phyloP scores from a whole-genome alignment of 2,888 invertebrate species.

The Cantharis nigra region DNA sequence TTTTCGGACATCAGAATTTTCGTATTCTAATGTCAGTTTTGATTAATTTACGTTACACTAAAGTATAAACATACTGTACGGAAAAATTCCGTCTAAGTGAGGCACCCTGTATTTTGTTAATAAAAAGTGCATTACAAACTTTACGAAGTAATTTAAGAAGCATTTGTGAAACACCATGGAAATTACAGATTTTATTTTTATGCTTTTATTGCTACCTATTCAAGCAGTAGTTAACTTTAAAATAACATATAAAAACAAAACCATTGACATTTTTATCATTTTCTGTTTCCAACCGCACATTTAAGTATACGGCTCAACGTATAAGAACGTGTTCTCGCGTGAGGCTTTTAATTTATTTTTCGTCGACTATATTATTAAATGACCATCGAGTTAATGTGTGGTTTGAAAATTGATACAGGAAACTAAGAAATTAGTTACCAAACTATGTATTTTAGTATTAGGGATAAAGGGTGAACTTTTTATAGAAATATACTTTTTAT shows the following conservation, averaged over 20 bases:
- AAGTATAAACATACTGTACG: too few species aligned
- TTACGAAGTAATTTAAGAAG: conserved; percentile 20
- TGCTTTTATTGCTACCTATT: conserved; percentile 34
- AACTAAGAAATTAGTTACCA: conserved; percentile 24
- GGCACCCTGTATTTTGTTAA: not conserved
- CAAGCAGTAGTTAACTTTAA: conserved; percentile 10
- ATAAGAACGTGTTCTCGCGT: conserved; percentile 38
- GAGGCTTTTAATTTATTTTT: conserved; percentile 43
- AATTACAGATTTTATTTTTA: conserved; percentile 26
- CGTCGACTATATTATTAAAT: conserved; percentile 45
- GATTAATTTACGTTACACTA: too few species aligned
- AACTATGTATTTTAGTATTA: not conserved
- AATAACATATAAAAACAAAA: conserved; percentile 18
- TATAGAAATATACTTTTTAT: not conserved
- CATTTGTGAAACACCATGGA: conserved; percentile 27
- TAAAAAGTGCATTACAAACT: conserved; percentile 1
- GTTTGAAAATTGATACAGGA: conserved; percentile 33
- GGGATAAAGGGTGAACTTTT: not conserved
- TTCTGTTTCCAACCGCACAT: conserved; percentile 25
- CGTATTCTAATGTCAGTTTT: too few species aligned
- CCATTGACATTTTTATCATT: conserved; percentile 33
- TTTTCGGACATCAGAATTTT: too few species aligned
- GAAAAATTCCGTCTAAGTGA: not conserved
- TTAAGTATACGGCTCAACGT: conserved; percentile 12
- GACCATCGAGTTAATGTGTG: conserved; percentile 46